Evolutionary conservation across 2,888 invertebrate species (phyloP).

Genomic region (Portevinia maculata): DNA sequence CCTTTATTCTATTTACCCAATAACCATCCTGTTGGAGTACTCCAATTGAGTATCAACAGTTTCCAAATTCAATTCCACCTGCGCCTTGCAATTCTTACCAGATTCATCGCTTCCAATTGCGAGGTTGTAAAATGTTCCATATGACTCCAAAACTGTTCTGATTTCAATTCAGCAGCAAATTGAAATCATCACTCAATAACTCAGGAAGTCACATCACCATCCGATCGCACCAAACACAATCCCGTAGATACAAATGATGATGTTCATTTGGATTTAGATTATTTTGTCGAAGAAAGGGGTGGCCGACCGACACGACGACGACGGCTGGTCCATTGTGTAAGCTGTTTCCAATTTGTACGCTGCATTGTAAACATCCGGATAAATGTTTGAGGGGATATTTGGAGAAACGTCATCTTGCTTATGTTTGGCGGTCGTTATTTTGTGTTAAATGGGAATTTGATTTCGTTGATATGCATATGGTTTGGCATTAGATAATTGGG

Average conservation of each 20-base stretch:
- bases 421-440: constrained; percentile 24
- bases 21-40: constrained; percentile 24
- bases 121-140: neutral
- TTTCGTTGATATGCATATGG: constrained; percentile 41
- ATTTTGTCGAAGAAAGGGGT: constrained; percentile 22
- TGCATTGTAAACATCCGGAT: constrained; percentile 72
- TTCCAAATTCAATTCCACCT: constrained; percentile 49
- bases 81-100: constrained; percentile 24
- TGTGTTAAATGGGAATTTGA: constrained; percentile 42
- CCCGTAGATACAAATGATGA: constrained; percentile 31
- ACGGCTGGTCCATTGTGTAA: constrained; percentile 43
- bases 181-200: constrained; percentile 56
- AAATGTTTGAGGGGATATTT: constrained; percentile 28
- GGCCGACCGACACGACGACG: constrained; percentile 2
- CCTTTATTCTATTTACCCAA: constrained; percentile 8
- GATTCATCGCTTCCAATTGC: neutral
- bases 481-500: constrained; percentile 9
- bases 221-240: constrained; percentile 42
- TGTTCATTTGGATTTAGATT: constrained; percentile 31
- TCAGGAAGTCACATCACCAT: constrained; percentile 63
- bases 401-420: constrained; percentile 55
- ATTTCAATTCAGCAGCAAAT: constrained; percentile 4
- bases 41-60: constrained; percentile 23
- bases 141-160: neutral
- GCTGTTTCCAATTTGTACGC: constrained; percentile 60